Evolutionary conservation across 2,888 invertebrate species (phyloP).

Genomic region (Ferrisia virgata): DNA sequence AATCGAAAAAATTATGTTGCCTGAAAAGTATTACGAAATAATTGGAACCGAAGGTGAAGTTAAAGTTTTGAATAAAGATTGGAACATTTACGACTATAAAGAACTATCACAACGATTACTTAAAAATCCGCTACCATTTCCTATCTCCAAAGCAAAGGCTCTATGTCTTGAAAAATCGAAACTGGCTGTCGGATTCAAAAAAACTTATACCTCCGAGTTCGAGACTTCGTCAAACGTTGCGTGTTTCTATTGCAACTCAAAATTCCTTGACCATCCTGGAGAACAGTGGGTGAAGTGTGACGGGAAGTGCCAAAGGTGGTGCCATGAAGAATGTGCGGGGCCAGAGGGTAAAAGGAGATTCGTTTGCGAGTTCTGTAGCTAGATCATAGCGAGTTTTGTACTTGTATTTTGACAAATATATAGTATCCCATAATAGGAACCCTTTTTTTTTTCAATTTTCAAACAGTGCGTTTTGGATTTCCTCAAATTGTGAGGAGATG

Average conservation of each 20-base stretch:
- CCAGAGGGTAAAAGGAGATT: too few relatives aligned
- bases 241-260: background rate
- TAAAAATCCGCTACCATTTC: background rate
- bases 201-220: too few relatives aligned
- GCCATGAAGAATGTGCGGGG: background rate
- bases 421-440: background rate
- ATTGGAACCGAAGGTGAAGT: background rate
- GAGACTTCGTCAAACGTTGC: too few relatives aligned
- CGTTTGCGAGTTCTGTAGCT: too few relatives aligned
- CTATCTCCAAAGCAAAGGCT: background rate
- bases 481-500: too few relatives aligned
- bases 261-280: background rate
- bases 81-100: background rate
- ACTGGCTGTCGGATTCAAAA: background rate
- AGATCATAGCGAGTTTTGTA: background rate
- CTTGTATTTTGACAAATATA: background rate
- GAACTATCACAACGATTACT: background rate
- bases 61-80: background rate
- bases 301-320: background rate
- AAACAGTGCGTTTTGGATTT: background rate
- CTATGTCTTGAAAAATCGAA: background rate
- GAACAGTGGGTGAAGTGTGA: background rate
- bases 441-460: background rate
- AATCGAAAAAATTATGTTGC: background rate
- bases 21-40: background rate